phyloP scores from a whole-genome alignment of 2,113 vertebrate species.

The Callopanchax toddi region DNA sequence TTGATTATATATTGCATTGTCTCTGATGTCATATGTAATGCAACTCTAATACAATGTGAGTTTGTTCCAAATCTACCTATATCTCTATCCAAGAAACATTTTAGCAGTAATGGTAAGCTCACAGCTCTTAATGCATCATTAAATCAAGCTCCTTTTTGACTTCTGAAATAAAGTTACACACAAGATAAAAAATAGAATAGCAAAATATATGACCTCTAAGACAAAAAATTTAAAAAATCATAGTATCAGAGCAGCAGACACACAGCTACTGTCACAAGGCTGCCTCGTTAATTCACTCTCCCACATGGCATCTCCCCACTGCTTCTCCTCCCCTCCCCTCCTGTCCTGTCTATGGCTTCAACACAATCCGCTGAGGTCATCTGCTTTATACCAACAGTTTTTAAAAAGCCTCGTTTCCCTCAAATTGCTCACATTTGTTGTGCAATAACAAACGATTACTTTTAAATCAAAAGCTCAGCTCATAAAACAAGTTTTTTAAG shows the following conservation, averaged over 20 bases:
- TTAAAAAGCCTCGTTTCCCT: conserved; percentile 23
- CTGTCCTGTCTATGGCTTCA: conserved; percentile 14
- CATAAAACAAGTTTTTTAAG: not conserved
- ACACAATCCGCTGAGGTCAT: conserved; percentile 38
- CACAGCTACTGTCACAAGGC: conserved; percentile 49
- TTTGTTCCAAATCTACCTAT: too few relatives aligned
- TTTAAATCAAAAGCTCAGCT: conserved; percentile 6
- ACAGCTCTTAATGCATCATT: not conserved
- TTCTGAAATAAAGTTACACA: too few relatives aligned
- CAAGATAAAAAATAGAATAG: not conserved
- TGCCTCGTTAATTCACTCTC: conserved; percentile 72
- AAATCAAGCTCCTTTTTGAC: not conserved
- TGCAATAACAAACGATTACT: not conserved
- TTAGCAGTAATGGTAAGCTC: not conserved
- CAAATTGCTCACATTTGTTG: not conserved
- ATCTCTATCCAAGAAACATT: too few relatives aligned
- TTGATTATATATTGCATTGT: too few relatives aligned
- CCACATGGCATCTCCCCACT: conserved; percentile 63
- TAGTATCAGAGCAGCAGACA: conserved; percentile 34
- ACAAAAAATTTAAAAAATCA: not conserved
- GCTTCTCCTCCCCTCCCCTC: not conserved
- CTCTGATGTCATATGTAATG: too few relatives aligned
- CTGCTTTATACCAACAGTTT: conserved; percentile 9
- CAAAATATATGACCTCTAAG: not conserved
- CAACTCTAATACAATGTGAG: too few relatives aligned